Evolutionary conservation across 2,113 vertebrate genomes (phyloP), one percentile per base, ranked within the genome.

Genomic region (Amphiprion percula): DNA sequence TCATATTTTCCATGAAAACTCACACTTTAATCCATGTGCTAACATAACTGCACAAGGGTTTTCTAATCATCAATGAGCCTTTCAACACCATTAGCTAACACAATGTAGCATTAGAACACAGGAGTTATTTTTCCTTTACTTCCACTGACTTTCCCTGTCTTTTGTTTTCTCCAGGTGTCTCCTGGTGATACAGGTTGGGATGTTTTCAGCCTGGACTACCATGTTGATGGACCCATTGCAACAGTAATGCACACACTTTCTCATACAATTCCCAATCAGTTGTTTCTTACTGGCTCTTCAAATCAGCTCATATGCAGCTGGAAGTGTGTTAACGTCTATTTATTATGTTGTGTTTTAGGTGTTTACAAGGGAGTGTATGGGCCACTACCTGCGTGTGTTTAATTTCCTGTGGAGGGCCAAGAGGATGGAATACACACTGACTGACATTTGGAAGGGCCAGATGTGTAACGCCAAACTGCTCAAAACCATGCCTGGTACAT

Each of bases 161-260:
- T 46, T 6, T 71, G 2, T 62, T 61, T 30, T 8, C 55, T 59
- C 0, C 58, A 99, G 98, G 97, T 99, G n/a, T 99, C 98, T 77
- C 97, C 97, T 19, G 98, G 98, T 14, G 98, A 99, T 79, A 99
- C 98, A 1, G 98, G 98, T 16, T 99, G 98, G 98, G 98, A 99
- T 56, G 98, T 99, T 50, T 99, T 99, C 93, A 99, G 98, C 80
- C 94, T 99, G 77, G 98, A 99, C 82, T 99, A 99, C 85, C 98
- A 99, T 0, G 98, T 99, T 0, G 98, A 99, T 10, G 98, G 98
- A 39, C 98, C 98, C 1, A 99, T 99, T 69, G 97, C 98, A 67
- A 99, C 98, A 77, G 98, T 99, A 97, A 82, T 19, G 9, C 19
- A n/a, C 52, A 21, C 14, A 10, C 8, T 37, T 8, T 39, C 4